Percentiles rank a stretch among this genome's conserved stretches.
These are phyloP conservation scores for Pipistrellus pipistrellus DNA, from an alignment of 2,797 vertebrate genomes.

Conservation along the genomic window DNA sequence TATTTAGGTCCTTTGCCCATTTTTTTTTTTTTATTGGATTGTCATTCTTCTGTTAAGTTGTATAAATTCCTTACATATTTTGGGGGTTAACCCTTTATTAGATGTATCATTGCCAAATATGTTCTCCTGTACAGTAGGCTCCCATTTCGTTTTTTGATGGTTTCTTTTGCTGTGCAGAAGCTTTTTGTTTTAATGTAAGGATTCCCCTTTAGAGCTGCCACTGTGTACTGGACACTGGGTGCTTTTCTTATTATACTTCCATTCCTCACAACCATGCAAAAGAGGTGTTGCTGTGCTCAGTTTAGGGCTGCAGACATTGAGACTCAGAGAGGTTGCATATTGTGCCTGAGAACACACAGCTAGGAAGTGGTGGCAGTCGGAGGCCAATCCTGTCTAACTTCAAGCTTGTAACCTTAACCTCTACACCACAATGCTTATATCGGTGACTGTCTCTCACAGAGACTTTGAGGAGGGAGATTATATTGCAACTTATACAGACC, in stretches of 20 bases:
- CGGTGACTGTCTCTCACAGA: not conserved
- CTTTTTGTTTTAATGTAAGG: too few relatives aligned
- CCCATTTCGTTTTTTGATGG: too few relatives aligned
- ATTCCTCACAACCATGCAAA: not conserved
- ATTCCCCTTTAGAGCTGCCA: not conserved
- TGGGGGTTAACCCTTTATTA: too few relatives aligned
- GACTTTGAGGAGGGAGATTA: not conserved
- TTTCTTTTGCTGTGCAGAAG: too few relatives aligned
- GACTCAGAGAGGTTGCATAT: not conserved
- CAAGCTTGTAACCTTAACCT: slow-evolving; percentile 3
- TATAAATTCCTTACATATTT: too few relatives aligned
- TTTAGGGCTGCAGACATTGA: not conserved
- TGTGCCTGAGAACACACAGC: slow-evolving; percentile 12
- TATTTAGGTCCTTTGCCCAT: too few relatives aligned
- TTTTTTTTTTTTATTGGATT: too few relatives aligned
- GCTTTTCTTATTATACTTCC: not conserved
- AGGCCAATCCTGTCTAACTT: not conserved
- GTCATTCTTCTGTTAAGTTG: too few relatives aligned
- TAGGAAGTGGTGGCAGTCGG: not conserved
- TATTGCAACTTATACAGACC: not conserved
- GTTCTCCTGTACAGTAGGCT: too few relatives aligned
- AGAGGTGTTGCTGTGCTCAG: not conserved
- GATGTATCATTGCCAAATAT: too few relatives aligned
- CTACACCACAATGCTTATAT: not conserved
- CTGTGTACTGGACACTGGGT: not conserved